phyloP scores from a whole-genome alignment of 2,888 invertebrate species.

The Epinotia ramella region DNA sequence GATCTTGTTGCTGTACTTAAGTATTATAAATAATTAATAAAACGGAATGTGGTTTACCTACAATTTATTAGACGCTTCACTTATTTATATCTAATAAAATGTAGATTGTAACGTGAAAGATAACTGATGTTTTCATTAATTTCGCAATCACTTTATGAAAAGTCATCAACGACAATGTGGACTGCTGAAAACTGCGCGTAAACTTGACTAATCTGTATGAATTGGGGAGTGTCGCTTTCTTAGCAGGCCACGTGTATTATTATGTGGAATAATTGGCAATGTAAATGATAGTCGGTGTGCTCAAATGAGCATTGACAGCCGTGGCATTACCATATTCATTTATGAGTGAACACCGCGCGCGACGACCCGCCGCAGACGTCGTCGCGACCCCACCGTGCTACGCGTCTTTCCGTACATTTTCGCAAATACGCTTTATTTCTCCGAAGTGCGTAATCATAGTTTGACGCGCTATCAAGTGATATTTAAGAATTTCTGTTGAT shows the following conservation, averaged over 20 bases:
- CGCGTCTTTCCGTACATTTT: conserved; percentile 51
- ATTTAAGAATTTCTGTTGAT: conserved; percentile 78
- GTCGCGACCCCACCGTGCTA: conserved; percentile 64
- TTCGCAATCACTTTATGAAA: no score
- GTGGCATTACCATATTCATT: conserved; percentile 78
- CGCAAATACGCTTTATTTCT: conserved; percentile 35
- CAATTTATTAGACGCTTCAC: neutral
- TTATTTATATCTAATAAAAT: neutral
- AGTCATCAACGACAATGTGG: neutral
- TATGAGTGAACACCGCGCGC: conserved; percentile 69
- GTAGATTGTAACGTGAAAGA: neutral
- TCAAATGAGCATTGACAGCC: conserved; percentile 72
- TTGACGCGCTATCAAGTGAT: conserved; percentile 74
- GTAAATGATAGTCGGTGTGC: conserved; percentile 68
- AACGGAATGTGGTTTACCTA: neutral
- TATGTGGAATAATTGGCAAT: conserved; percentile 70
- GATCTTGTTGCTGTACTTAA: neutral
- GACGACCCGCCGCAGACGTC: conserved; percentile 70
- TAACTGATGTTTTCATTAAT: neutral
- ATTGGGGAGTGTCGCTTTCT: conserved; percentile 41
- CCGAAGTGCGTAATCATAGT: conserved; percentile 71
- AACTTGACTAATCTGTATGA: conserved; percentile 11
- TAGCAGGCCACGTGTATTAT: conserved; percentile 51
- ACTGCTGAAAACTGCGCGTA: conserved; percentile 13
- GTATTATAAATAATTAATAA: neutral